Conservation (phyloP, 35 echinoderm and acorn worm species). For the Amphiura filiformis region DNA sequence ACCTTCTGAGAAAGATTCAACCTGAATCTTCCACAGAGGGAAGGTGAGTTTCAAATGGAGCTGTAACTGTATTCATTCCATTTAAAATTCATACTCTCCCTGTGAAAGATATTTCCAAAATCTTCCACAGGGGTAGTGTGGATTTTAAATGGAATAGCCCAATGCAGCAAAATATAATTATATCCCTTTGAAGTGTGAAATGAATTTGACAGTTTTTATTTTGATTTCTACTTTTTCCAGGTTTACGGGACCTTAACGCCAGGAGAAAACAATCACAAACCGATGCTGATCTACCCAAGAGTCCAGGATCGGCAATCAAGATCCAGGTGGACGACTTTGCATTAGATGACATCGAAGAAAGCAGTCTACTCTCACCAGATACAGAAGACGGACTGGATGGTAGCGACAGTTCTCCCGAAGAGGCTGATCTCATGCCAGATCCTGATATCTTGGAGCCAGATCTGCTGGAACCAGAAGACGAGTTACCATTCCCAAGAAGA, state of each 20-base stretch:
- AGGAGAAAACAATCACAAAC: not conserved
- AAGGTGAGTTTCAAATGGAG: no score
- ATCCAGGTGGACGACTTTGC: not conserved
- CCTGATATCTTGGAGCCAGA: not conserved
- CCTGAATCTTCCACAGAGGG: no score
- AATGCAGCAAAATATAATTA: no score
- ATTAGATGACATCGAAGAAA: conserved; percentile 2
- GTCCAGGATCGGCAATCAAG: not conserved
- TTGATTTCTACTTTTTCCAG: not conserved
- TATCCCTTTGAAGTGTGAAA: no score
- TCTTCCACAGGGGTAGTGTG: no score
- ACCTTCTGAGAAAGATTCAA: no score
- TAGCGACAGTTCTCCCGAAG: not conserved
- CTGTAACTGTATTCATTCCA: no score
- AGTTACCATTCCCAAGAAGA: not conserved
- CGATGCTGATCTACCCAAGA: not conserved
- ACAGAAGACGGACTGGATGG: not conserved
- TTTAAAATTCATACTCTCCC: no score
- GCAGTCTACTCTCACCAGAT: not conserved
- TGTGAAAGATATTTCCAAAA: no score
- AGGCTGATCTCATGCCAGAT: not conserved
- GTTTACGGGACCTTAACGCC: conserved; percentile 2
- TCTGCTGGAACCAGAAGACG: conserved; percentile 17
- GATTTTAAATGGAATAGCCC: no score
- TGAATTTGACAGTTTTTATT: no score